These are phyloP conservation scores for Pseudoips prasinana DNA, from an alignment of 2,888 invertebrate genomes.

Conservation along the genomic window DNA sequence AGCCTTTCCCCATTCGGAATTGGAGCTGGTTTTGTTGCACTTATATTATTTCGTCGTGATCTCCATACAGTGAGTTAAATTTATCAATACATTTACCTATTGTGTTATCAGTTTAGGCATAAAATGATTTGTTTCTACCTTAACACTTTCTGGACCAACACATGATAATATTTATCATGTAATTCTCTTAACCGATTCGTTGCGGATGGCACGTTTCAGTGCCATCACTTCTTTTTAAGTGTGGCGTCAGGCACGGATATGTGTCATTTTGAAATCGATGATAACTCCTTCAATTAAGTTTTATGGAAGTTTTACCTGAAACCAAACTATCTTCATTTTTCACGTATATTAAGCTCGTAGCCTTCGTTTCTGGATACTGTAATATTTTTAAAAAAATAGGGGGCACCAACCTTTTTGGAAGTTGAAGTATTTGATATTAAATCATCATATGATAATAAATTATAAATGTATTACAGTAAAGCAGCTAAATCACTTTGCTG, in stretches of 20 bases:
- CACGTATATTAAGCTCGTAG: constrained; percentile 15
- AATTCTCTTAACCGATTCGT: constrained; percentile 6
- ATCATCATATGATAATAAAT: constrained; percentile 10
- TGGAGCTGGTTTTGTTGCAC: constrained; percentile 89
- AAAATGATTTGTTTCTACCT: too few relatives aligned
- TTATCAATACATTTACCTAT: not conserved
- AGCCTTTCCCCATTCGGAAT: constrained; percentile 93
- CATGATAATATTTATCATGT: too few relatives aligned
- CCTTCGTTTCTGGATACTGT: constrained; percentile 14
- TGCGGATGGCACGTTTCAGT: too few relatives aligned
- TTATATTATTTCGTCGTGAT: constrained; percentile 94
- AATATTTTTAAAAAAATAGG: constrained; percentile 10
- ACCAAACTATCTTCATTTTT: constrained; percentile 14
- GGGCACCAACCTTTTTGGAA: constrained; percentile 16
- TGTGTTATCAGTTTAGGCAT: not conserved
- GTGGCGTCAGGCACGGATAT: constrained; percentile 11
- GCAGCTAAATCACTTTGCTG: constrained; percentile 8
- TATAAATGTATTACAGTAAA: constrained; percentile 13
- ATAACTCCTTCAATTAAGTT: constrained; percentile 13
- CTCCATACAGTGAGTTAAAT: constrained; percentile 90
- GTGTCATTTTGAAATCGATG: constrained; percentile 15
- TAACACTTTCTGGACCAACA: too few relatives aligned
- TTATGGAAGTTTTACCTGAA: constrained; percentile 10
- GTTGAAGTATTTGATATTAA: constrained; percentile 12
- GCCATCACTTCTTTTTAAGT: constrained; percentile 8